These are phyloP conservation scores for Notodonta dromedarius DNA, from an alignment of 2,888 invertebrate species.

Conservation along the genomic window DNA sequence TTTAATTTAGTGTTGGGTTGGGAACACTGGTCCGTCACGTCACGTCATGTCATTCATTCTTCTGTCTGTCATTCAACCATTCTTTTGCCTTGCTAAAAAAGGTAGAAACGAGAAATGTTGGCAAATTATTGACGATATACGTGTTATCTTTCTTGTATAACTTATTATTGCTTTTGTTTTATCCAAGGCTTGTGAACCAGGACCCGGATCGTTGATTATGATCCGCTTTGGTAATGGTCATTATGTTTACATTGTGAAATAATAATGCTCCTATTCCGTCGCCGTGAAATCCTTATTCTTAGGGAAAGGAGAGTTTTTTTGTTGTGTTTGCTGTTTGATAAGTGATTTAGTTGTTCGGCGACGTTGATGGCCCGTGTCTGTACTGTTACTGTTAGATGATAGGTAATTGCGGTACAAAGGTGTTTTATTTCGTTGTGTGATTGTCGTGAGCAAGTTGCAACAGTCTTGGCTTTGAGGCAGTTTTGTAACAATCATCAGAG, in stretches of 20 bases:
- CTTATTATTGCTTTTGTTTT: conserved; percentile 44
- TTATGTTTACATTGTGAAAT: conserved; percentile 79
- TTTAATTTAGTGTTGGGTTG: too few species aligned
- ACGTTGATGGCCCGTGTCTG: conserved; percentile 62
- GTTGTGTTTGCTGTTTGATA: conserved; percentile 58
- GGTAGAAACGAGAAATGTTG: conserved; percentile 77
- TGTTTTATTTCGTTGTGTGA: conserved; percentile 44
- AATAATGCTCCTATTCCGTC: conserved; percentile 49
- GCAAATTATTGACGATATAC: conserved; percentile 75
- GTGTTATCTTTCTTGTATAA: conserved; percentile 66
- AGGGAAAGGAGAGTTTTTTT: conserved; percentile 72
- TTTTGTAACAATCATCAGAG: conserved; percentile 81
- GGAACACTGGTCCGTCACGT: too few species aligned
- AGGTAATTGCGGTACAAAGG: conserved; percentile 43
- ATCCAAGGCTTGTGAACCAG: conserved; percentile 37
- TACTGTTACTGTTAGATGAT: conserved; percentile 67
- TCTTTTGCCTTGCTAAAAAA: conserved; percentile 74
- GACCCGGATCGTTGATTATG: conserved; percentile 41
- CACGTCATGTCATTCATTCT: conserved; percentile 8
- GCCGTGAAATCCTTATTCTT: conserved; percentile 61
- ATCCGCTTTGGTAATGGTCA: conserved; percentile 51
- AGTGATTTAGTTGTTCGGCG: conserved; percentile 42
- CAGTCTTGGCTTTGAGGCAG: conserved; percentile 40
- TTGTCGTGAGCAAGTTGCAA: conserved; percentile 35
- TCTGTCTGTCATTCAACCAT: conserved; percentile 59